A percentile compares a stretch with the other conserved stretches of the same genome.
Evolutionary conservation across 2,797 vertebrate genomes (phyloP).

Genomic region (Syncerus caffer): DNA sequence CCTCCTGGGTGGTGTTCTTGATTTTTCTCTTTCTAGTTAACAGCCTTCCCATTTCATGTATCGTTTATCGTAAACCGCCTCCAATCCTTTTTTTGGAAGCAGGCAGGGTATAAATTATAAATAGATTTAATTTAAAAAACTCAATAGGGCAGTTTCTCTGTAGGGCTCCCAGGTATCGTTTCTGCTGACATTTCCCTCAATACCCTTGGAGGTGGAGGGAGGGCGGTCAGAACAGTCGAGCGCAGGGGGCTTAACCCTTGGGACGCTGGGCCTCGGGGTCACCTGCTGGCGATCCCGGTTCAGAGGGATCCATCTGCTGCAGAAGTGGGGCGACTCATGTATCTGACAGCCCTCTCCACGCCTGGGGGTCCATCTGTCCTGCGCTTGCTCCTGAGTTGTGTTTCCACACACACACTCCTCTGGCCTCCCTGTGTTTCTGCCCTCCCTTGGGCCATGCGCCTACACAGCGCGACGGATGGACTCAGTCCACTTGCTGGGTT

Average conservation of each 20-base stretch:
- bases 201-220: neutral
- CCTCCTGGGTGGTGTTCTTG: neutral
- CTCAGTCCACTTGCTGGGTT: conserved; percentile 57
- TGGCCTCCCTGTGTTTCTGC: conserved; percentile 55
- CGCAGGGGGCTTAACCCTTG: neutral
- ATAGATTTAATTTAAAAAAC: conserved; percentile 69
- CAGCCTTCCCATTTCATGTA: conserved; percentile 22
- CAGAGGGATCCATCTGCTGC: neutral
- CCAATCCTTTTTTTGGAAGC: conserved; percentile 60
- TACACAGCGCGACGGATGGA: conserved; percentile 60
- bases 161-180: conserved; percentile 10
- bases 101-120: conserved; percentile 69
- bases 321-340: fast-evolving
- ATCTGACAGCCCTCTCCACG: neutral
- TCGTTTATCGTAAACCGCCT: conserved; percentile 51
- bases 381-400: conserved; percentile 5
- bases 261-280: neutral
- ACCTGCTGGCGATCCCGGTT: fast-evolving
- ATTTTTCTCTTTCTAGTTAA: conserved; percentile 33
- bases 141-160: conserved; percentile 64
- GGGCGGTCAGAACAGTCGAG: neutral
- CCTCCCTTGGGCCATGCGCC: conserved; percentile 68
- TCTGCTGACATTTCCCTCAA: conserved; percentile 40
- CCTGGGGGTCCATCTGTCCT: neutral
- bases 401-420: neutral